Evolutionary conservation across 2,888 invertebrate species (phyloP).

Genomic region (Erebia aethiops): DNA sequence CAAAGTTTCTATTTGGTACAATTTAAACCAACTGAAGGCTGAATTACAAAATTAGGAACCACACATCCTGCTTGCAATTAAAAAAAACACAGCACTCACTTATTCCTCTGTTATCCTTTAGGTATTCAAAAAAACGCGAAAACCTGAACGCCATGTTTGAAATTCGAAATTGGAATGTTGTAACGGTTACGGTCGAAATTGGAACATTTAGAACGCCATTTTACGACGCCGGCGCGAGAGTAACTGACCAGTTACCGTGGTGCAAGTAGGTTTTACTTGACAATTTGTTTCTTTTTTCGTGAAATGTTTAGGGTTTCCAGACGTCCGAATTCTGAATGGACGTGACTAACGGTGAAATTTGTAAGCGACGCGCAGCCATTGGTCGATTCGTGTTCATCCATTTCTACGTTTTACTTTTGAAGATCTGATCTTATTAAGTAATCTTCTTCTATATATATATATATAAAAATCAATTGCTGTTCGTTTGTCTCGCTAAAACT

Average conservation of each 20-base stretch:
- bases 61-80: slow-evolving; percentile 17
- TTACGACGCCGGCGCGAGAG: slow-evolving; percentile 42
- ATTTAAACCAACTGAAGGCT: slow-evolving; percentile 17
- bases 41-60: slow-evolving; percentile 16
- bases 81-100: slow-evolving; percentile 38
- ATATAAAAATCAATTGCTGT: no score
- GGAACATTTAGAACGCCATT: slow-evolving; percentile 42
- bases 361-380: slow-evolving; percentile 3
- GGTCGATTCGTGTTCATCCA: background rate
- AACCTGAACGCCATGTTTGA: slow-evolving; percentile 40
- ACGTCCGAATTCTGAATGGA: slow-evolving; percentile 20
- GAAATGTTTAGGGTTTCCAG: slow-evolving; percentile 35
- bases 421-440: no score
- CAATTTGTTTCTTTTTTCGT: slow-evolving; percentile 39
- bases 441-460: no score
- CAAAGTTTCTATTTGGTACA: slow-evolving; percentile 18
- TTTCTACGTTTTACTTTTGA: background rate
- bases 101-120: slow-evolving; percentile 39
- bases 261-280: slow-evolving; percentile 39
- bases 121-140: slow-evolving; percentile 34
- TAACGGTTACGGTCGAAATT: slow-evolving; percentile 31
- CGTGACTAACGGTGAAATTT: slow-evolving; percentile 20
- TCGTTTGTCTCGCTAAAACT: no score
- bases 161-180: slow-evolving; percentile 30
- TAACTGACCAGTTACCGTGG: slow-evolving; percentile 40